Conservation (phyloP, 2,113 vertebrate genomes). For the Machaerirhynchus nigripectus region DNA sequence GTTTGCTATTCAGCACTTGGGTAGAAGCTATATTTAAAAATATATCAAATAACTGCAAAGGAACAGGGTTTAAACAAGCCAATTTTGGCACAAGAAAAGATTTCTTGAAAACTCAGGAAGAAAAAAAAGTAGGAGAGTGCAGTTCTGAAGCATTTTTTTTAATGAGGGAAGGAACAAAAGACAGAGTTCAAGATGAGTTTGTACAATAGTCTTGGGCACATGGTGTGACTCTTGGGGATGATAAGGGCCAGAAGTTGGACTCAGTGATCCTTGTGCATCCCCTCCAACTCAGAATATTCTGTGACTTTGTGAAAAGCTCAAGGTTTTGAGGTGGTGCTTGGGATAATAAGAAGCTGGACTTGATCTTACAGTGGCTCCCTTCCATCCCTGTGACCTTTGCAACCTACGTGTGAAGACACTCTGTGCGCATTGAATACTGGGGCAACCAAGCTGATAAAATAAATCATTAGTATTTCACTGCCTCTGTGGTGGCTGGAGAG, state of each 20-base stretch:
- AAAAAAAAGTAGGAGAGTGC: background rate
- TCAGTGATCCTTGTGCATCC: background rate
- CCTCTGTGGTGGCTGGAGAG: background rate
- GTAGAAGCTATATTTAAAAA: background rate
- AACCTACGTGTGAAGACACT: accelerated
- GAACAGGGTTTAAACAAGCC: background rate
- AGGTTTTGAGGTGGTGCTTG: background rate
- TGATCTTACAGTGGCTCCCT: background rate
- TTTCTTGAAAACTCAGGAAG: background rate
- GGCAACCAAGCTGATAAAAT: background rate
- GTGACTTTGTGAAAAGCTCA: background rate
- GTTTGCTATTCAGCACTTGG: background rate
- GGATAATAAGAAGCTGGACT: background rate
- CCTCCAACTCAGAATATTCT: background rate
- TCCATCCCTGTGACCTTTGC: background rate
- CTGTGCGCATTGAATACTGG: background rate
- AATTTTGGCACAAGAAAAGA: background rate
- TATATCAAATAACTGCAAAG: background rate
- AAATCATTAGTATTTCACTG: background rate
- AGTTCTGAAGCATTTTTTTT: background rate
- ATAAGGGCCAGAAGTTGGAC: background rate
- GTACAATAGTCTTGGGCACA: background rate
- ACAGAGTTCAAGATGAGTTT: background rate
- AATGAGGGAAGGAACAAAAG: background rate
- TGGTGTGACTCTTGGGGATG: background rate